Base-by-base conservation (phyloP, 2,888 invertebrate species). In the Hoplodrina blanda region DNA sequence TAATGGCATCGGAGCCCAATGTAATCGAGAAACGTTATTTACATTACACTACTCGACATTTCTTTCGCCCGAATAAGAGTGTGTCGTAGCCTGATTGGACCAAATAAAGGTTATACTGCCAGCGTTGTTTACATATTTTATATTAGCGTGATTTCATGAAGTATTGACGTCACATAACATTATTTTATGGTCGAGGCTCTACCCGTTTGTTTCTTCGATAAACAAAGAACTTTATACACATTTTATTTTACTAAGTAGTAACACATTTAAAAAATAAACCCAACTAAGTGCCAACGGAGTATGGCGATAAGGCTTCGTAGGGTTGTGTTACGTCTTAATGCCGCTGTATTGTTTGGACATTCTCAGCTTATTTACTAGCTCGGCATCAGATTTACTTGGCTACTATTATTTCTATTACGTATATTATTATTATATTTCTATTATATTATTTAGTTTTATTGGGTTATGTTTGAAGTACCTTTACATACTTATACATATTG, bases 1-100 rank as follows among this genome's bases (percentile, higher is more conserved):
- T 84, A 85, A 86, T 85, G 78, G 70, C 75, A 66, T 62, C 62
- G 78, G 77, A 69, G 59, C 68, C 69, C 68, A 80, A 78, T 78
- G 81, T 78, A 74, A 84, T 73, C 70, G 63, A 74, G 69, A 68
- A 76, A 70, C 65, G 73, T 69, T 83, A 76, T 82, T 81, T 76
- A 76, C 76, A 76, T 79, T 74, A 76, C 66, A 64, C 63, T 41
- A 64, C 46, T 73, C 63, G 64, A 69, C 73, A 69, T 67, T 81
- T 81, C 73, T 80, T 81, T 74, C 64, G 57, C 56, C 73, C 62
- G 52, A 63, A 68, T 59, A 78, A 72, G 30, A 54, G 62, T 69
- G 67, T 73, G 67, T 71, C 67, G 68, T 85, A 62, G 81, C 84
- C 80, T 85, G 84, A 81, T 81, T 80, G 33, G 64, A 67, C 69